phyloP scores from a whole-genome alignment of 2,797 vertebrate genomes.

The Dendrocincla fuliginosa region DNA sequence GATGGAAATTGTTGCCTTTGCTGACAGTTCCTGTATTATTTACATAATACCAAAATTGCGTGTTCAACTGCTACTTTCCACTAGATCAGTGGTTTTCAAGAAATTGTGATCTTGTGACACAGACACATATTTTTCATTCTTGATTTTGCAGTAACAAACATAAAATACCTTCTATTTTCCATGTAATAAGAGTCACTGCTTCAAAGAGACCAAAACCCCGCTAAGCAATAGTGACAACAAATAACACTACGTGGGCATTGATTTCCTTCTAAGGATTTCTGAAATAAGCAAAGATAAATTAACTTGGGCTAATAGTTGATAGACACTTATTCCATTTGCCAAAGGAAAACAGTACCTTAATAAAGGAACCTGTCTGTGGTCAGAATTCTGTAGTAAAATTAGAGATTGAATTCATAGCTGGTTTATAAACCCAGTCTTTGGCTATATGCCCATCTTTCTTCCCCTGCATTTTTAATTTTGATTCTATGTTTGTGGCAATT shows the following conservation, averaged over 20 bases:
- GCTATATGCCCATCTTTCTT: neutral
- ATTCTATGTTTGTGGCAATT: neutral
- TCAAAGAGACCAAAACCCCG: neutral
- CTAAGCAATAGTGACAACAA: neutral
- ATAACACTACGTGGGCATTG: neutral
- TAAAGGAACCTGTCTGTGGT: neutral
- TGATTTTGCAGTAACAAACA: neutral
- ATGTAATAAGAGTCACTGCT: neutral
- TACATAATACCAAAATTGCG: neutral
- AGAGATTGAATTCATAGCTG: neutral
- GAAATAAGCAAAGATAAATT: neutral
- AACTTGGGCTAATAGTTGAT: neutral
- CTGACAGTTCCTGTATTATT: neutral
- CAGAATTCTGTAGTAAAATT: neutral
- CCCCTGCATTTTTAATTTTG: neutral
- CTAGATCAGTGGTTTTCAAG: conserved; percentile 40
- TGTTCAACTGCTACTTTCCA: conserved; percentile 1
- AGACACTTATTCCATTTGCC: neutral
- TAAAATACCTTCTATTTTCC: neutral
- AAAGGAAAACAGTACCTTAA: neutral
- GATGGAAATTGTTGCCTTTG: neutral
- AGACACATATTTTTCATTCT: neutral
- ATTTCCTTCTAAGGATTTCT: neutral
- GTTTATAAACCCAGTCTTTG: neutral
- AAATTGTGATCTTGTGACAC: neutral